Evolutionary conservation across 1,140 invertebrate genomes (phyloP).

Genomic region (Samia ricini): DNA sequence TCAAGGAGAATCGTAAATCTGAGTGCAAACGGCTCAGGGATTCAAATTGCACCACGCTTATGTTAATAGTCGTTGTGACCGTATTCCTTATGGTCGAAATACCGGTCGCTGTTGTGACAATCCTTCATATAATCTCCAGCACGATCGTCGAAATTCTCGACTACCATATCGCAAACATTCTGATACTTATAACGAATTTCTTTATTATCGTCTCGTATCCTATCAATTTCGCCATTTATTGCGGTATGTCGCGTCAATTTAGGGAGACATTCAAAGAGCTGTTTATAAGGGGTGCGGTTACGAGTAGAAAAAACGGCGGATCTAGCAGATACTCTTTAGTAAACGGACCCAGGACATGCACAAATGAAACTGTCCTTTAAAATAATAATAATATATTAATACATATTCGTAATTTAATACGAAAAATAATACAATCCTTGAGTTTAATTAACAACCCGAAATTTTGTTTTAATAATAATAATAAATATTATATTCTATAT

Average conservation of each 20-base stretch:
- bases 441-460: background rate
- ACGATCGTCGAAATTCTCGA: conserved; percentile 85
- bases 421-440: conserved; percentile 1
- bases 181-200: conserved; percentile 93
- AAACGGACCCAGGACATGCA: conserved; percentile 88
- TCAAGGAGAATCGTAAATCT: conserved; percentile 90
- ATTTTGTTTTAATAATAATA: no score
- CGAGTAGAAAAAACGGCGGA: conserved; percentile 80
- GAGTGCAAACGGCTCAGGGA: conserved; percentile 91
- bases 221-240: conserved; percentile 97
- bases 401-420: conserved; percentile 3
- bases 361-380: conserved; percentile 90
- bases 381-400: conserved; percentile 21
- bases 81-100: conserved; percentile 95
- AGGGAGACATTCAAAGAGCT: conserved; percentile 95
- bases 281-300: conserved; percentile 83
- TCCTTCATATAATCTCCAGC: conserved; percentile 90
- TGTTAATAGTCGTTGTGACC: conserved; percentile 96
- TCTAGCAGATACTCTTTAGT: conserved; percentile 87
- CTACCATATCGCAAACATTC: conserved; percentile 88
- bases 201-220: conserved; percentile 95
- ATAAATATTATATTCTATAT: no score
- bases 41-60: conserved; percentile 94
- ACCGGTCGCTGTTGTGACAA: conserved; percentile 92
- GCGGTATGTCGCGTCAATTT: conserved; percentile 96